These are phyloP conservation scores for Desmophyllum pertusum DNA, from an alignment of 92 coral and sea anemone genomes.

Conservation along the genomic window DNA sequence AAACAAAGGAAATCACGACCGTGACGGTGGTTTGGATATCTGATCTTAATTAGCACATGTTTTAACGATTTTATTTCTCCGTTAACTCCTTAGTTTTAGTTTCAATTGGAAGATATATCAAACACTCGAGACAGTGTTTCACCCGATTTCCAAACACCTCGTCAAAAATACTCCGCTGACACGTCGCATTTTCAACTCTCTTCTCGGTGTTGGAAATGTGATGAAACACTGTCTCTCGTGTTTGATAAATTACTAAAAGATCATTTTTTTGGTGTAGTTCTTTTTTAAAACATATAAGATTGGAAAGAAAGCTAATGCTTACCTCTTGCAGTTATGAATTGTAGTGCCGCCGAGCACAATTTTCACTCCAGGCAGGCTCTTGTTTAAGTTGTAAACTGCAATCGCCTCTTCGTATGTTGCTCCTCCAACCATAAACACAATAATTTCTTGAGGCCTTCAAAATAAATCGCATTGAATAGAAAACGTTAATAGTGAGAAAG, in stretches of 20 bases:
- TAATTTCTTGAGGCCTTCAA: constrained; percentile 92
- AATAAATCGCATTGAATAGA: not conserved
- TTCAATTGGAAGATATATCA: not conserved
- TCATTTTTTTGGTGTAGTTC: not conserved
- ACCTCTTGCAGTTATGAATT: constrained; percentile 97
- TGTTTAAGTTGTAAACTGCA: constrained; percentile 92
- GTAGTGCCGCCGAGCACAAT: constrained; percentile 91
- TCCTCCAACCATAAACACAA: constrained; percentile 93
- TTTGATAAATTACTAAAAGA: not conserved
- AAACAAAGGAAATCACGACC: too few species aligned
- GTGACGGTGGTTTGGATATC: too few species aligned
- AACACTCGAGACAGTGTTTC: too few species aligned
- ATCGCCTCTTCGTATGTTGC: constrained; percentile 90
- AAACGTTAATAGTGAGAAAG: not conserved
- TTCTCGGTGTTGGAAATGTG: too few species aligned
- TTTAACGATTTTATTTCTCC: too few species aligned
- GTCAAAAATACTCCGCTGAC: too few species aligned
- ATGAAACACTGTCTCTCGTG: too few species aligned
- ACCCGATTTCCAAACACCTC: too few species aligned
- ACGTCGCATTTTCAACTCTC: too few species aligned
- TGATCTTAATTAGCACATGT: too few species aligned
- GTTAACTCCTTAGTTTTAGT: too few species aligned
- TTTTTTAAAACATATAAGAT: not conserved
- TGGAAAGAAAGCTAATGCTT: constrained; percentile 11
- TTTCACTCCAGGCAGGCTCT: constrained; percentile 86